Evolutionary conservation across 2,888 invertebrate species (phyloP).

Genomic region (Drosophila nigricruria): DNA sequence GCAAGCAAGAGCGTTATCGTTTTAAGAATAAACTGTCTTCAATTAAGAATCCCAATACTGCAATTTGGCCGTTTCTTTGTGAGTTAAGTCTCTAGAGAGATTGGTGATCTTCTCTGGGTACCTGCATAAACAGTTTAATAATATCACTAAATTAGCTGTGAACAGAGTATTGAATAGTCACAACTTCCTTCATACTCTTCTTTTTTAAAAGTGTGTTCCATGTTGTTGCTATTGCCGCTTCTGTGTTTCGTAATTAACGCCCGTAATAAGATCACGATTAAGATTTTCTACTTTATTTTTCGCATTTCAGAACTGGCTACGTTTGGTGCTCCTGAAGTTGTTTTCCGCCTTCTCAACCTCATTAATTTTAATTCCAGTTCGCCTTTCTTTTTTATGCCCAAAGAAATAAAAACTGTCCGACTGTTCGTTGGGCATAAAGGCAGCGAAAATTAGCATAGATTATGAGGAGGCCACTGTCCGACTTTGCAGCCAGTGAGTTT

Average conservation of each 20-base stretch:
- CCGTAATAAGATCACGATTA: constrained; percentile 83
- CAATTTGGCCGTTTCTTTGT: too few relatives aligned
- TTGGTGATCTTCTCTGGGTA: too few relatives aligned
- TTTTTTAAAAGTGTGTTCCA: constrained; percentile 7
- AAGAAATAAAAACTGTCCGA: constrained; percentile 55
- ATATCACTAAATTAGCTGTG: too few relatives aligned
- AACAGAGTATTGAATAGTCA: neutral
- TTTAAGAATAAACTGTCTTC: neutral
- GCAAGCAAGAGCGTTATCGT: neutral
- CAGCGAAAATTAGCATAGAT: constrained; percentile 72
- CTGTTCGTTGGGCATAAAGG: constrained; percentile 46
- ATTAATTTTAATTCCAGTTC: constrained; percentile 70
- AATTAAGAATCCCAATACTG: neutral
- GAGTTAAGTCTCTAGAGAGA: neutral
- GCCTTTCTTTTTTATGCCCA: constrained; percentile 30
- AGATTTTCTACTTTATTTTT: constrained; percentile 54
- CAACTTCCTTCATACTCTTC: constrained; percentile 2
- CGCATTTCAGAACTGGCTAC: constrained; percentile 20
- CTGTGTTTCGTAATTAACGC: constrained; percentile 82
- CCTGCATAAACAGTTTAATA: too few relatives aligned
- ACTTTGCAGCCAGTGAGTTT: constrained; percentile 20
- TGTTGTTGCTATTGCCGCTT: constrained; percentile 3
- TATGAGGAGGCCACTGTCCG: constrained; percentile 55
- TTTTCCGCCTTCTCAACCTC: constrained; percentile 56
- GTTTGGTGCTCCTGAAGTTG: constrained; percentile 22